These are phyloP conservation scores for Hirtodrosophila trivittata DNA, from an alignment of 2,888 invertebrate genomes.

Conservation along the genomic window DNA sequence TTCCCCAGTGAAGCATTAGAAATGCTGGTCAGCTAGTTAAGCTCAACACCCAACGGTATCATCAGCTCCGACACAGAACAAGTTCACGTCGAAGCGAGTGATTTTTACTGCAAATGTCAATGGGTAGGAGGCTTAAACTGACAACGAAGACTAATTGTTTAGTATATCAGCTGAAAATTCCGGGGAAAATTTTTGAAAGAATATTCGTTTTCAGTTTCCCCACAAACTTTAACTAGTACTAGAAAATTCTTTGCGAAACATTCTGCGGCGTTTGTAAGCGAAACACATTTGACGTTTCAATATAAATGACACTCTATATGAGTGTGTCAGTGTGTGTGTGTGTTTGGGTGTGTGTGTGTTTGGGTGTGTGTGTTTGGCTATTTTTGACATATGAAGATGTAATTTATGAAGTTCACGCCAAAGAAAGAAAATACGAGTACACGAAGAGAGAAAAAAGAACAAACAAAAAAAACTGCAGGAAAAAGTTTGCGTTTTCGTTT, in stretches of 20 bases:
- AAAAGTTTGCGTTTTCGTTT: constrained; percentile 35
- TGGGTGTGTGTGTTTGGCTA: constrained; percentile 33
- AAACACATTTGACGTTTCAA: constrained; percentile 67
- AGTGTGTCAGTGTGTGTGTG: too few relatives aligned
- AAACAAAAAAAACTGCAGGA: constrained; percentile 20
- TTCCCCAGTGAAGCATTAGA: not conserved
- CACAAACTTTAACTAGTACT: too few relatives aligned
- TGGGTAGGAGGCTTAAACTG: constrained; percentile 18
- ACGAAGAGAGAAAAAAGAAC: constrained; percentile 6
- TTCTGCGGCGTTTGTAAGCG: not conserved
- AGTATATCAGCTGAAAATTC: constrained; percentile 24
- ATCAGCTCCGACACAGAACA: not conserved
- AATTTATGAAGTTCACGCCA: constrained; percentile 69
- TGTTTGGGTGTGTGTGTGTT: not conserved
- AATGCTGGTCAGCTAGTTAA: constrained; percentile 1
- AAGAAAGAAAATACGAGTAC: constrained; percentile 4
- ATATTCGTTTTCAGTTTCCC: constrained; percentile 1
- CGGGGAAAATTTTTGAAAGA: not conserved
- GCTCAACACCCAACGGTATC: not conserved
- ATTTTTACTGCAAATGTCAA: not conserved
- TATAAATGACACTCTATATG: constrained; percentile 76
- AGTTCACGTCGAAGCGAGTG: too few relatives aligned
- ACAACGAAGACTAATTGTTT: constrained; percentile 47
- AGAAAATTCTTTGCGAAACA: constrained; percentile 16
- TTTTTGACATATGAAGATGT: constrained; percentile 74